Evolutionary conservation across 2,888 invertebrate genomes (phyloP).

Genomic region (Marronus borbonicus): DNA sequence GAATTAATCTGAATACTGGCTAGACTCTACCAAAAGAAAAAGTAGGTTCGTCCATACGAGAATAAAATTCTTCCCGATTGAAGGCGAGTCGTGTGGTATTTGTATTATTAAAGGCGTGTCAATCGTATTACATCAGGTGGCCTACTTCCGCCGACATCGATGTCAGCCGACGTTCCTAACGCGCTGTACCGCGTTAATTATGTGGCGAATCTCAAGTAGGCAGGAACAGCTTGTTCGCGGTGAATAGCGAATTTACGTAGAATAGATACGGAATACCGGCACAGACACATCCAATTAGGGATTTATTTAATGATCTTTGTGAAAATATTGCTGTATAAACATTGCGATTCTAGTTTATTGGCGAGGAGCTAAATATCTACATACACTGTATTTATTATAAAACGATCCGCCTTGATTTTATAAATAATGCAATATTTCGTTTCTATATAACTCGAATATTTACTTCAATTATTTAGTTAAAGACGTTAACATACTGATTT

Average conservation of each 20-base stretch:
- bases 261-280: not conserved
- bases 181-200: conserved; percentile 16
- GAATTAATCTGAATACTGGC: not conserved
- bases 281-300: conserved; percentile 23
- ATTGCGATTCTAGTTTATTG: no score
- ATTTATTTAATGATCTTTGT: not conserved
- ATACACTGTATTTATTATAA: no score
- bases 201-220: conserved; percentile 30
- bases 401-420: no score
- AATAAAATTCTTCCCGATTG: conserved; percentile 15
- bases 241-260: conserved; percentile 4
- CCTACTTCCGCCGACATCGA: conserved; percentile 7
- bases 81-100: conserved; percentile 22
- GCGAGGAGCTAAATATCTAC: no score
- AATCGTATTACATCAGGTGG: conserved; percentile 34
- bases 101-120: conserved; percentile 31
- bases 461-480: no score
- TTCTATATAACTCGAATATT: no score
- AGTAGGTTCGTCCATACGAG: not conserved
- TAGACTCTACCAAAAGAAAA: conserved; percentile 12
- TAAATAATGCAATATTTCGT: no score
- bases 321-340: no score
- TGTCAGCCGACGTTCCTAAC: not conserved
- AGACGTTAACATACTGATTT: no score
- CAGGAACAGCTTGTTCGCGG: not conserved